Base-by-base conservation (phyloP, 1,140 invertebrate species). In the Zaprionus africanus region DNA sequence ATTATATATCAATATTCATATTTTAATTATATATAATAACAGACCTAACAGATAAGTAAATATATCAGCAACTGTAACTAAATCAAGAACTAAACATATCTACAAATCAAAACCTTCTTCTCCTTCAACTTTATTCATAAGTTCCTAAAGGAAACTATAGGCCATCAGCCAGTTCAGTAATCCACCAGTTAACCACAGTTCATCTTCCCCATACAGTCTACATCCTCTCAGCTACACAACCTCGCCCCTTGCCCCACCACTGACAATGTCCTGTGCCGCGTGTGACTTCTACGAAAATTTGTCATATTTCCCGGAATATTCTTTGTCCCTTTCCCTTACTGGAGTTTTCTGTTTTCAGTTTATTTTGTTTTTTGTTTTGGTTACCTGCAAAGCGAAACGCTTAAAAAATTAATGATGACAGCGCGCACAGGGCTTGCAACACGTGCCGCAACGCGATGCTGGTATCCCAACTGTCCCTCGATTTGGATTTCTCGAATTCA, bases 351-450 rank as follows among this genome's bases (percentile, higher is more conserved):
- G 24, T 46, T 17, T 54, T 51, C 72, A 58, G 51, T 53, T 68
- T 70, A 57, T 26, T 59, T 63, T 60, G 15, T 71, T 62, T 62
- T 51, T 75, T 53, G 59, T 17, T 38, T 38, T 41, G 24, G 5
- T 68, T 85, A 73, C 79, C 81, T 84, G 81, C 63, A 53, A 66
- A 65, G 59, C 69, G 61, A 57, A 79, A 67, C 82, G 79, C 80
- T 79, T 90, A 82, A 90, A 88, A 90, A 90, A 90, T 90, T 86
- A 82, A 90, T 85, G 86, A 90, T 85, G 86, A 90, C 86, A 90
- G 82, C 67, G 71, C 49, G 82, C 67, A 68, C 49, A 64, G 66
- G 51, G 58, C 64, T 49, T 56, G 73, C 49, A 87, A 88, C 84
- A 88, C 84, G 84, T 88, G 85, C 84, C 84, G 63, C 74, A 59